A percentile compares a stretch with the other conserved stretches of the same genome.
Evolutionary conservation across 1,140 invertebrate species (phyloP).

Genomic region (Heliconius melpomene): DNA sequence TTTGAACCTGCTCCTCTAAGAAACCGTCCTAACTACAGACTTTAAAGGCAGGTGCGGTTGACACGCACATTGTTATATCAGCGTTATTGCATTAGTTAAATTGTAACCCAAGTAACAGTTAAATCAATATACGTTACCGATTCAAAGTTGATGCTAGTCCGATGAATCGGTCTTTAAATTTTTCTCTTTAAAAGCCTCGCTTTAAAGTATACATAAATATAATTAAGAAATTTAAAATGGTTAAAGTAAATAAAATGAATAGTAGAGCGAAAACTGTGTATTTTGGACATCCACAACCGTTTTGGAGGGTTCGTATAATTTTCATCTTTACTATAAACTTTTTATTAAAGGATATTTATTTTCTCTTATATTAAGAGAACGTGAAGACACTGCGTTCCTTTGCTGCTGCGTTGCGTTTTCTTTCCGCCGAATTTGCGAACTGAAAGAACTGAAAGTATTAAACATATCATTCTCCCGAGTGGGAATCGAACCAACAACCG

Average conservation of each 20-base stretch:
- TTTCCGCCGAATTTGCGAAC: too few relatives aligned
- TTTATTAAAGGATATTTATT: too few relatives aligned
- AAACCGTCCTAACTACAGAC: not conserved
- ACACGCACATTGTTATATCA: constrained; percentile 8
- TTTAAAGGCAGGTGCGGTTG: not conserved
- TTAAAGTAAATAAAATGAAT: constrained; percentile 35
- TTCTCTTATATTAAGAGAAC: too few relatives aligned
- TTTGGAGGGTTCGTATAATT: constrained; percentile 61
- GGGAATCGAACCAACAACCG: too few relatives aligned
- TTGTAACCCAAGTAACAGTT: constrained; percentile 49
- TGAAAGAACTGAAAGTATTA: too few relatives aligned
- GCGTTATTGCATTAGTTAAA: not conserved
- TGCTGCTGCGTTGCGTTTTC: too few relatives aligned
- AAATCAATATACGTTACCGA: constrained; percentile 40
- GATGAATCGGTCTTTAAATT: not conserved
- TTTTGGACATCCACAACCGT: constrained; percentile 65
- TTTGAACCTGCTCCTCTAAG: too few relatives aligned
- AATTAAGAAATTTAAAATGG: constrained; percentile 22
- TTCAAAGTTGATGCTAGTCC: not conserved
- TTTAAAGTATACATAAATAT: not conserved
- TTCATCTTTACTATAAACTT: too few relatives aligned
- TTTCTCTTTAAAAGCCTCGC: not conserved
- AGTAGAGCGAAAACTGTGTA: constrained; percentile 46
- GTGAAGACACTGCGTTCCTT: too few relatives aligned
- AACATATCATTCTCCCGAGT: too few relatives aligned